phyloP scores from a whole-genome alignment of 2,888 invertebrate genomes.

The Agonopterix subpropinquella region DNA sequence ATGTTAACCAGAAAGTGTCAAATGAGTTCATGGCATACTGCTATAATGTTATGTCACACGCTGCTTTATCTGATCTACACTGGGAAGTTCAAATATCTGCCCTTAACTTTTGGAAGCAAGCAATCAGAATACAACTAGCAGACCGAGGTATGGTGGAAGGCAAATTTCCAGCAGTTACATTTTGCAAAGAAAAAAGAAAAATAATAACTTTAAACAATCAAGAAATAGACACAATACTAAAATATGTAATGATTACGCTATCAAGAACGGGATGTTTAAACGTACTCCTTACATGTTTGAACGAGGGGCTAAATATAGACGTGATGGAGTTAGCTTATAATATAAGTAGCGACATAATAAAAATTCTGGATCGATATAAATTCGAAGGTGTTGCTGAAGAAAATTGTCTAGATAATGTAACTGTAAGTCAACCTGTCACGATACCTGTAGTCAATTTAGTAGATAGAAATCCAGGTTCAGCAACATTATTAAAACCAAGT shows the following conservation, averaged over 20 bases:
- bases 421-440: not conserved
- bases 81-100: conserved; percentile 85
- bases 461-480: too few relatives aligned
- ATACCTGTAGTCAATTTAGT: not conserved
- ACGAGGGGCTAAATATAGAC: conserved; percentile 76
- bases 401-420: not conserved
- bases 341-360: conserved; percentile 61
- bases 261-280: conserved; percentile 80
- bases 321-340: conserved; percentile 76
- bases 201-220: conserved; percentile 78
- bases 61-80: conserved; percentile 79
- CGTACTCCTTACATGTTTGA: conserved; percentile 77
- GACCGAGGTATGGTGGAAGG: conserved; percentile 82
- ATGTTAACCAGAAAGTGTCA: conserved; percentile 74
- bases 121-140: conserved; percentile 8
- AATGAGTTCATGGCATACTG: conserved; percentile 60
- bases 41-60: conserved; percentile 74
- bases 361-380: conserved; percentile 66
- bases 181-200: conserved; percentile 82
- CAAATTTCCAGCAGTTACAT: conserved; percentile 81
- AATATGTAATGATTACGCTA: conserved; percentile 76
- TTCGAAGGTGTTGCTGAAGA: conserved; percentile 23
- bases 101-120: conserved; percentile 78
- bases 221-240: conserved; percentile 76
- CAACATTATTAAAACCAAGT: too few relatives aligned